Evolutionary conservation across 2,888 invertebrate genomes (phyloP), one percentile per base, ranked within the genome.

Genomic region (Acanthoscelides obtectus): DNA sequence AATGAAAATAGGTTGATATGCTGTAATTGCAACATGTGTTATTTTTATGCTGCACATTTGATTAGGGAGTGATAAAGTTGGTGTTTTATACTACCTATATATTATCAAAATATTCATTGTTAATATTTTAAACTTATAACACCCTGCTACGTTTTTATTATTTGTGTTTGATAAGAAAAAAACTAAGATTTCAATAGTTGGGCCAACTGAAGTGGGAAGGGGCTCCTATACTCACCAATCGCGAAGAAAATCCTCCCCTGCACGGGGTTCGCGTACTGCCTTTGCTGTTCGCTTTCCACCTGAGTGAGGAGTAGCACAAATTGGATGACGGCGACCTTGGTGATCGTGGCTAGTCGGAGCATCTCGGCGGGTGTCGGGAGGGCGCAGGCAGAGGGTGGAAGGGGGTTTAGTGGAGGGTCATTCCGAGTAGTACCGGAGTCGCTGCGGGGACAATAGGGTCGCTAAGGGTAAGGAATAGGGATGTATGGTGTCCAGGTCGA

Each of bases 171-270:
- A n/a, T n/a, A n/a, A n/a, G n/a, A n/a, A n/a, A n/a, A n/a, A n/a
- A n/a, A n/a, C n/a, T n/a, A n/a, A n/a, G n/a, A n/a, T n/a, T n/a
- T n/a, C n/a, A n/a, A n/a, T n/a, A n/a, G n/a, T n/a, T n/a, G n/a
- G n/a, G n/a, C n/a, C n/a, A n/a, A n/a, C n/a, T n/a, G n/a, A n/a
- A n/a, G n/a, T n/a, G n/a, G n/a, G n/a, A n/a, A n/a, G n/a, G n/a
- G n/a, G n/a, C n/a, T n/a, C n/a, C 45, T 12, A 45, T 45, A 45
- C 45, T 45, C 45, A 45, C 45, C 45, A 82, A 90, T 89, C 80
- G 89, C 90, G 81, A 90, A 87, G 85, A 88, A 89, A 85, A 90
- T 88, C 72, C 74, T 76, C n/a, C 82, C 83, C 73, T 80, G 74
- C 22, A 74, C 66, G 20, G 75, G 75, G 64, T 77, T 71, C 22